Evolutionary conservation across 2,113 vertebrate species (phyloP).

Genomic region (Anhinga anhinga): DNA sequence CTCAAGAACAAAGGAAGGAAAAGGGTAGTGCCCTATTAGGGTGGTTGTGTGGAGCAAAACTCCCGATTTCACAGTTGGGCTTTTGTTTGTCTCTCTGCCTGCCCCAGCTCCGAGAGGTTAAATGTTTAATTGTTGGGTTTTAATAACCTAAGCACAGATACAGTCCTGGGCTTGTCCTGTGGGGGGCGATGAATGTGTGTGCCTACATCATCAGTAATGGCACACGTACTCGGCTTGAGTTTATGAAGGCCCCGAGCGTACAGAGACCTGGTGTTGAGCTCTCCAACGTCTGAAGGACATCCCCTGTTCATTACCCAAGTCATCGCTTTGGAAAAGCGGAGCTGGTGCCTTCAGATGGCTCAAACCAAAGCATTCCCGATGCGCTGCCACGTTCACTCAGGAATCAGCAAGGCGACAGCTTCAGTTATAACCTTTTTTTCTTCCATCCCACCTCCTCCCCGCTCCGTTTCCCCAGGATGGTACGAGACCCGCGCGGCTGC

Average conservation of each 20-base stretch:
- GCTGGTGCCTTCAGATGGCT: background rate
- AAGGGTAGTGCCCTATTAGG: background rate
- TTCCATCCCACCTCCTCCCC: background rate
- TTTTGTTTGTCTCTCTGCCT: background rate
- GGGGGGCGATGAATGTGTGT: background rate
- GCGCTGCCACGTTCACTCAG: background rate
- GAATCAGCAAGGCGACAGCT: background rate
- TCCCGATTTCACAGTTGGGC: background rate
- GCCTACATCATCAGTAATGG: background rate
- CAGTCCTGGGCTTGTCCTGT: background rate
- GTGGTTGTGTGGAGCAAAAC: background rate
- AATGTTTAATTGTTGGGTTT: background rate
- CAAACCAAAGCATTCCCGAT: background rate
- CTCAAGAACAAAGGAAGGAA: background rate
- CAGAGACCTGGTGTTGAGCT: no score
- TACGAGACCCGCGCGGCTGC: accelerated
- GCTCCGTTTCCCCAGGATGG: background rate
- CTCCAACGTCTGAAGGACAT: background rate
- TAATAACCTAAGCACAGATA: background rate
- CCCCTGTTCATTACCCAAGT: background rate
- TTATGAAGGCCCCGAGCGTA: background rate
- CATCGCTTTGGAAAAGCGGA: background rate
- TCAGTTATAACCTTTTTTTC: background rate
- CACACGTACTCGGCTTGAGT: accelerated
- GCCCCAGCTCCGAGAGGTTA: background rate